A percentile compares a stretch with the other conserved stretches of the same genome.
Conservation (phyloP, 2,797 vertebrate genomes). For the Phrynocephalus vlangalii region DNA sequence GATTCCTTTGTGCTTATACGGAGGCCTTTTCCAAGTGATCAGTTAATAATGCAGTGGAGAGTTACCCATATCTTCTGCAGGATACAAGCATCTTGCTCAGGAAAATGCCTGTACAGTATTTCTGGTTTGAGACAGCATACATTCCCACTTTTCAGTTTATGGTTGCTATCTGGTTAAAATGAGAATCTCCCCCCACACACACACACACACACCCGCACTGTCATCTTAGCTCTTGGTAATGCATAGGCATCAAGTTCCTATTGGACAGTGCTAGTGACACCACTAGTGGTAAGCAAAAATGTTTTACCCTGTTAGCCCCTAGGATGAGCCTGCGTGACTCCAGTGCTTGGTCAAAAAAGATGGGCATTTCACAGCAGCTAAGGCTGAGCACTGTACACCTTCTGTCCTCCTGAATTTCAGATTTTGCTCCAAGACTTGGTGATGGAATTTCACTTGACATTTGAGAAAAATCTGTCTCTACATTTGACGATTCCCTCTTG, state of each 20-base stretch:
- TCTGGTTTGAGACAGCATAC: neutral
- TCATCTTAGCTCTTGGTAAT: neutral
- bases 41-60: slow-evolving; percentile 14
- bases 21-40: slow-evolving; percentile 18
- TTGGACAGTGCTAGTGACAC: neutral
- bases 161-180: neutral
- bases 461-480: neutral
- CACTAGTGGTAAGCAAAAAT: neutral
- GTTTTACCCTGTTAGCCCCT: too few relatives aligned
- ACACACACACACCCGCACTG: neutral
- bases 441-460: neutral
- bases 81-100: neutral
- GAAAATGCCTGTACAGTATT: neutral
- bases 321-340: neutral
- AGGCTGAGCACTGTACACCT: neutral
- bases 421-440: neutral
- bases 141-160: neutral
- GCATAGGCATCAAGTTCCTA: neutral
- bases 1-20: slow-evolving; percentile 59
- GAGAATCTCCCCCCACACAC: neutral
- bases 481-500: neutral
- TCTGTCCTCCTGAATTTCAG: neutral
- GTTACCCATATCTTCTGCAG: neutral
- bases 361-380: neutral
- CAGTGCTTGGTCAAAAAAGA: neutral